A percentile compares a stretch with the other conserved stretches of the same genome.
Evolutionary conservation across 2,113 vertebrate species (phyloP).

Genomic region (Seriola quinqueradiata): DNA sequence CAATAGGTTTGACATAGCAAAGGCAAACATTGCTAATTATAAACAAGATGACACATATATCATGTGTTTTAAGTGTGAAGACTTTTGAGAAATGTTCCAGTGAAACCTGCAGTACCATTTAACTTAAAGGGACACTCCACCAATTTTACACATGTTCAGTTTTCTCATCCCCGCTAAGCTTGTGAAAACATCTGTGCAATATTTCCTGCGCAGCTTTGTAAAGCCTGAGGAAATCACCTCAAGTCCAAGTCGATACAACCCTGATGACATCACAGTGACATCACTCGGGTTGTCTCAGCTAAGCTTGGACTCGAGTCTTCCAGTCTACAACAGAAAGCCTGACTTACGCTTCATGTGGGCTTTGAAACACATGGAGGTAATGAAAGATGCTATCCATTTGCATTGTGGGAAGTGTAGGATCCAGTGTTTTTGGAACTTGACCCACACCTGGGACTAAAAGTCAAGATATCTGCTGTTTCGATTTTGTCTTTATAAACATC

Average conservation of each 20-base stretch:
- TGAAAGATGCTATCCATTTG: not conserved
- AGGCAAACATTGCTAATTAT: not conserved
- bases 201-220: not conserved
- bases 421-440: not conserved
- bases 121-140: not conserved
- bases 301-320: too few relatives aligned
- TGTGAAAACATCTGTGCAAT: not conserved
- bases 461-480: not conserved
- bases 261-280: not conserved
- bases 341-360: not conserved
- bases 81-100: not conserved
- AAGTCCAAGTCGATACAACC: not conserved
- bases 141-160: not conserved
- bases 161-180: not conserved
- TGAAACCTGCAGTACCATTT: not conserved
- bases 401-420: slow-evolving; percentile 1
- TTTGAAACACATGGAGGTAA: not conserved
- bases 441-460: too few relatives aligned
- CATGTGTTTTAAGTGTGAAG: not conserved
- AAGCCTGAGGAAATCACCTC: not conserved
- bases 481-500: not conserved
- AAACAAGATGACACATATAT: not conserved
- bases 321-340: too few relatives aligned
- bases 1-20: not conserved
- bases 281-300: not conserved